Conservation (phyloP, 1,140 invertebrate genomes). For the Tribolium madens region DNA sequence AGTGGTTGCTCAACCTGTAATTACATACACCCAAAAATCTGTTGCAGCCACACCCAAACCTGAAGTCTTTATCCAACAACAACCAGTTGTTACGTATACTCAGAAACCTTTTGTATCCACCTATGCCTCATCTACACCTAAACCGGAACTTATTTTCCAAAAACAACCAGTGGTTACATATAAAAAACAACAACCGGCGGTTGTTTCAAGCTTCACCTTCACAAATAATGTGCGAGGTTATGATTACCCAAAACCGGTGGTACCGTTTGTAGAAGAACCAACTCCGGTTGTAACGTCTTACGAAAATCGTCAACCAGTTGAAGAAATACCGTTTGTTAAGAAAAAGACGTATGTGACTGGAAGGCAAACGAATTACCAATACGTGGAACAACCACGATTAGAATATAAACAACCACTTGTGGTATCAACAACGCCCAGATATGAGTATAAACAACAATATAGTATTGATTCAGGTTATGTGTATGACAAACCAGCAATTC, state of each 20-base stretch:
- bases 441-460: conserved; percentile 46
- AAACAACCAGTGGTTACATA: conserved; percentile 8
- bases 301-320: conserved; percentile 64
- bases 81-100: conserved; percentile 36
- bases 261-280: conserved; percentile 65
- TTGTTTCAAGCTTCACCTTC: conserved; percentile 50
- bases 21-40: conserved; percentile 7
- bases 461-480: conserved; percentile 62
- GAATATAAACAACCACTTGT: conserved; percentile 13
- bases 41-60: not conserved
- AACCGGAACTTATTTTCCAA: conserved; percentile 42
- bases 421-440: conserved; percentile 17
- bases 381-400: not conserved
- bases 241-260: conserved; percentile 65
- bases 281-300: conserved; percentile 38
- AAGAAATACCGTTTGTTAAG: conserved; percentile 67
- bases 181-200: conserved; percentile 42
- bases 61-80: not conserved
- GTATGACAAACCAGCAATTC: conserved; percentile 66
- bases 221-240: conserved; percentile 62
- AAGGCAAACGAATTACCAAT: not conserved
- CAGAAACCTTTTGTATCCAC: conserved; percentile 9
- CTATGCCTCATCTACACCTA: conserved; percentile 50
- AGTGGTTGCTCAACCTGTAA: too few relatives aligned
- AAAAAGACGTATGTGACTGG: conserved; percentile 69